Percentiles rank a stretch among this genome's conserved stretches.
Conservation (phyloP, 2,888 invertebrate species). For the Polydesmus complanatus region DNA sequence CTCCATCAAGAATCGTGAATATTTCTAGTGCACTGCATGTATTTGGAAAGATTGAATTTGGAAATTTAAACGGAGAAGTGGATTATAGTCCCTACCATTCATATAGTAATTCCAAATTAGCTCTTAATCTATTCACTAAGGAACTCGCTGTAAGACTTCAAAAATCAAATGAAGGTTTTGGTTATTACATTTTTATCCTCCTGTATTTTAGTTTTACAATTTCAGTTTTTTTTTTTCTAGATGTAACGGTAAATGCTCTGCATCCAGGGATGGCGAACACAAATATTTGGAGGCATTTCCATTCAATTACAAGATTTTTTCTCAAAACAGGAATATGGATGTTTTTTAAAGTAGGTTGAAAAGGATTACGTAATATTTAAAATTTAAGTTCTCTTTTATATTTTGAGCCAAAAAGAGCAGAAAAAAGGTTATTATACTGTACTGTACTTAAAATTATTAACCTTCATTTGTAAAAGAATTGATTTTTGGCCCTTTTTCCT, state of each 20-base stretch:
- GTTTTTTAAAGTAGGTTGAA: constrained; percentile 3
- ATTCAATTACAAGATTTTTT: neutral
- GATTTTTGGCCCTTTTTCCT: too few species aligned
- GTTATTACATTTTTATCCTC: neutral
- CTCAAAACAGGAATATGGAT: neutral
- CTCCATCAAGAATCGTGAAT: constrained; percentile 3
- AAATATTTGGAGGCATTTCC: neutral
- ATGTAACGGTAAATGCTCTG: constrained; percentile 1
- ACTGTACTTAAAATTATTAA: too few species aligned
- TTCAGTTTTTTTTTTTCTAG: neutral
- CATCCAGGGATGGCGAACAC: neutral
- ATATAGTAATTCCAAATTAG: constrained; percentile 1
- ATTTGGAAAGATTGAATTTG: constrained; percentile 2
- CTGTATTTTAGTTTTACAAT: neutral
- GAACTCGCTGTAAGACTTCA: neutral
- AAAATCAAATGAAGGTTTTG: neutral
- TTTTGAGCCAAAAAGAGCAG: too few species aligned
- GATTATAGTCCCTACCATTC: neutral
- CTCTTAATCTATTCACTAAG: constrained; percentile 2
- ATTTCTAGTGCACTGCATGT: neutral
- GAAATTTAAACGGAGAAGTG: constrained; percentile 1
- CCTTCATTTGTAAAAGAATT: too few species aligned
- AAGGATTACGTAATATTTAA: too few species aligned
- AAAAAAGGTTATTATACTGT: too few species aligned
- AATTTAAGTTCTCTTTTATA: too few species aligned